A percentile compares a stretch with the other conserved stretches of the same genome.
phyloP scores from a whole-genome alignment of 2,113 vertebrate genomes.

The Benitochromis conjunctus region DNA sequence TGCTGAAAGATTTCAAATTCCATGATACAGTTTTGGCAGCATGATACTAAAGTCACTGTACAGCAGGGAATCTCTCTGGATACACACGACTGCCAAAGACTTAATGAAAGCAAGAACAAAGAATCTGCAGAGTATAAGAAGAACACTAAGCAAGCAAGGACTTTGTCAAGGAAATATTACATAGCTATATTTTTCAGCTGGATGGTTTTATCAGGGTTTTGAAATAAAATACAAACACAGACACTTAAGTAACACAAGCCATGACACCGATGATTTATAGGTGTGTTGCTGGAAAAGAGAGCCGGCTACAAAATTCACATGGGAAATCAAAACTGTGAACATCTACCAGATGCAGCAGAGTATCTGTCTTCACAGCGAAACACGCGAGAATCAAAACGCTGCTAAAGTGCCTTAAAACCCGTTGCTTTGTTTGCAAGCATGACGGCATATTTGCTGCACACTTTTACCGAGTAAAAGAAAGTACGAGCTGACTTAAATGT shows the following conservation, averaged over 20 bases:
- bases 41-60: not conserved
- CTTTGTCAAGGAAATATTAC: not conserved
- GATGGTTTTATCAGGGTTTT: not conserved
- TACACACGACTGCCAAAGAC: not conserved
- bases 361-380: not conserved
- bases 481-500: not conserved
- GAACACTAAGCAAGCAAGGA: not conserved
- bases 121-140: not conserved
- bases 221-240: not conserved
- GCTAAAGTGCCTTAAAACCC: not conserved
- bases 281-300: not conserved
- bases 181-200: not conserved
- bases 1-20: not conserved
- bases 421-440: not conserved
- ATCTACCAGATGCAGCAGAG: not conserved
- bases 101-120: not conserved
- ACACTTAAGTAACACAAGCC: not conserved
- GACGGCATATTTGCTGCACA: not conserved
- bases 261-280: not conserved
- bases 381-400: not conserved
- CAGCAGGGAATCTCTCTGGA: not conserved
- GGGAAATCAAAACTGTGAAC: not conserved
- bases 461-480: not conserved
- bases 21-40: not conserved
- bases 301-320: not conserved